These are phyloP conservation scores for Ploceus nigricollis DNA, from an alignment of 2,113 vertebrate genomes.

Conservation along the genomic window DNA sequence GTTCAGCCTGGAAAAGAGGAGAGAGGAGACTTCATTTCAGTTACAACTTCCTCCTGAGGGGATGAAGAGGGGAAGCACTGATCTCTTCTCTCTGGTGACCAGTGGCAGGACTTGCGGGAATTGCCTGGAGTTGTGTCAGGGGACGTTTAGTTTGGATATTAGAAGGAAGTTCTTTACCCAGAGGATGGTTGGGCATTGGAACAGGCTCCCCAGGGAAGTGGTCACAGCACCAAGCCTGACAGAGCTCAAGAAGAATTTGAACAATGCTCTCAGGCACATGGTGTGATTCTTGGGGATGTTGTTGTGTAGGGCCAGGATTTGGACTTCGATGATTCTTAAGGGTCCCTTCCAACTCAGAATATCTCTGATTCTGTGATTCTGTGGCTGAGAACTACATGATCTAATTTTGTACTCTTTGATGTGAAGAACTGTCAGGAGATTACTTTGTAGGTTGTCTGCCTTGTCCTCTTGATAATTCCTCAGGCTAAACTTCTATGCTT, in stretches of 20 bases:
- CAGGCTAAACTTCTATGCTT: background rate
- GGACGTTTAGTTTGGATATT: background rate
- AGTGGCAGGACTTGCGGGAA: background rate
- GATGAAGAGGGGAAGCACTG: background rate
- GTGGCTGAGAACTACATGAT: background rate
- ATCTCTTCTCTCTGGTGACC: background rate
- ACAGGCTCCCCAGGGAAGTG: background rate
- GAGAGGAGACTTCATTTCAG: background rate
- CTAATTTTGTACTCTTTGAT: background rate
- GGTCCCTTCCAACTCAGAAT: background rate
- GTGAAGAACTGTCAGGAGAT: background rate
- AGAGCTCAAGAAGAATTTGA: background rate
- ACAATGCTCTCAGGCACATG: background rate
- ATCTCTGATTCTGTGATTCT: background rate
- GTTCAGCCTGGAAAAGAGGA: background rate
- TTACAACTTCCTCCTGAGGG: background rate
- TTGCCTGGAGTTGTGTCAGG: background rate
- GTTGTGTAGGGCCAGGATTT: background rate
- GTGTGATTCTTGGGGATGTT: background rate
- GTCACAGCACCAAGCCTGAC: background rate
- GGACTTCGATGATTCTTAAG: background rate
- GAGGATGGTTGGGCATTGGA: background rate
- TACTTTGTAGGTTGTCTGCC: background rate
- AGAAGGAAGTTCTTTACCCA: background rate
- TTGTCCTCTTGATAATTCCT: background rate